Evolutionary conservation across 2,113 vertebrate species (phyloP).

Genomic region (Verasper variegatus): DNA sequence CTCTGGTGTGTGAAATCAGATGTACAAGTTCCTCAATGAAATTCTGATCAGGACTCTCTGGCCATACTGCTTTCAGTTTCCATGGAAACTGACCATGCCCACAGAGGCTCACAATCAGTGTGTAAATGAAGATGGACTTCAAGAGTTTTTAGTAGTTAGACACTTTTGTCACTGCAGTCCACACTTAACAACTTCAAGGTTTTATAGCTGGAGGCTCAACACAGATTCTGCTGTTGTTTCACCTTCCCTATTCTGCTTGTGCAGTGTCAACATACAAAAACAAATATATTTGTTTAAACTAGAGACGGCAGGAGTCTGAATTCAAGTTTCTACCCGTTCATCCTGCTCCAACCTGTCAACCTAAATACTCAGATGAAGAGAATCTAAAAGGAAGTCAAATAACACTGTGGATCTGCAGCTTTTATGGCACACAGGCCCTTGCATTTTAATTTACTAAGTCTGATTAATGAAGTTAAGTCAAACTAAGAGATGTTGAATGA

Average conservation of each 20-base stretch:
- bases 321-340: not conserved
- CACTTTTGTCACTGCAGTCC: conserved; percentile 23
- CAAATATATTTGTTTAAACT: not conserved
- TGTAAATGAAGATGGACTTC: conserved; percentile 38
- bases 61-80: conserved; percentile 71
- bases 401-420: not conserved
- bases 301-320: not conserved
- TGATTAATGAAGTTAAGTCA: not conserved
- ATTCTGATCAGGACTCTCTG: conserved; percentile 67
- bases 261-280: conserved; percentile 1
- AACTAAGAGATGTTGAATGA: not conserved
- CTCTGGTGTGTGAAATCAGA: conserved; percentile 25
- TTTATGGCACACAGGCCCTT: not conserved
- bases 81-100: conserved; percentile 72
- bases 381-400: too few species aligned
- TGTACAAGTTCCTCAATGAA: conserved; percentile 61
- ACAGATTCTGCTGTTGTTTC: conserved; percentile 6
- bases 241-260: not conserved
- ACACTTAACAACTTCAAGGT: conserved; percentile 14
- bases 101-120: conserved; percentile 27
- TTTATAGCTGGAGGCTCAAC: not conserved
- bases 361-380: not conserved
- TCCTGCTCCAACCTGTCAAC: not conserved
- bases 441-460: conserved; percentile 1
- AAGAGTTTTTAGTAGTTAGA: conserved; percentile 5